A percentile compares a stretch with the other conserved stretches of the same genome.
Conservation (phyloP, 1,140 invertebrate genomes). For the Lasaia peninsularis region DNA sequence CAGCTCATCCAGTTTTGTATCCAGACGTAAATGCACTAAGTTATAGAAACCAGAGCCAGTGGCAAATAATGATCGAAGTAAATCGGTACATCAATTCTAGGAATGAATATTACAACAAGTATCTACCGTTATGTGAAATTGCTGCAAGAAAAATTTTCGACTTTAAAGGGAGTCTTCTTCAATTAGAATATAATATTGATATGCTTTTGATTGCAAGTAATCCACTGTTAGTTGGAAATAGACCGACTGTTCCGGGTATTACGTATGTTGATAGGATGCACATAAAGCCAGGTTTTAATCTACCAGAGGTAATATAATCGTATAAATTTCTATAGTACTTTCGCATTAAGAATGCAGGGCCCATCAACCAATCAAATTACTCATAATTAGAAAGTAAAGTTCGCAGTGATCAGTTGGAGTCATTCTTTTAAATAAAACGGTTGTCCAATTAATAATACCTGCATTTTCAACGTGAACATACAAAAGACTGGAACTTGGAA, state of each 20-base stretch:
- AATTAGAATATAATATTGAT: constrained; percentile 64
- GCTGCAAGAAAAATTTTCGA: constrained; percentile 57
- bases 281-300: constrained; percentile 56
- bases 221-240: constrained; percentile 55
- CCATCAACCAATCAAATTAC: too few species aligned
- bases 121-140: constrained; percentile 50
- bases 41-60: constrained; percentile 45
- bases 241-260: constrained; percentile 65
- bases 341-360: too few species aligned
- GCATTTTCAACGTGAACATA: too few species aligned
- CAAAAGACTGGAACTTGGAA: too few species aligned
- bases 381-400: too few species aligned
- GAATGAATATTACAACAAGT: constrained; percentile 58
- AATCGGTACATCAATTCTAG: constrained; percentile 49
- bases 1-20: constrained; percentile 55
- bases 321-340: too few species aligned
- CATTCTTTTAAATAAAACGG: too few species aligned
- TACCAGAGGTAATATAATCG: constrained; percentile 58
- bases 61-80: constrained; percentile 52
- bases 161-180: constrained; percentile 45
- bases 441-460: too few species aligned
- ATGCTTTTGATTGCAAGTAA: constrained; percentile 52
- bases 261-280: constrained; percentile 77
- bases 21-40: constrained; percentile 55
- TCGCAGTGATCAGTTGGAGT: too few species aligned